phyloP scores from a whole-genome alignment of 2,888 invertebrate species.

The Sialis fuliginosa region DNA sequence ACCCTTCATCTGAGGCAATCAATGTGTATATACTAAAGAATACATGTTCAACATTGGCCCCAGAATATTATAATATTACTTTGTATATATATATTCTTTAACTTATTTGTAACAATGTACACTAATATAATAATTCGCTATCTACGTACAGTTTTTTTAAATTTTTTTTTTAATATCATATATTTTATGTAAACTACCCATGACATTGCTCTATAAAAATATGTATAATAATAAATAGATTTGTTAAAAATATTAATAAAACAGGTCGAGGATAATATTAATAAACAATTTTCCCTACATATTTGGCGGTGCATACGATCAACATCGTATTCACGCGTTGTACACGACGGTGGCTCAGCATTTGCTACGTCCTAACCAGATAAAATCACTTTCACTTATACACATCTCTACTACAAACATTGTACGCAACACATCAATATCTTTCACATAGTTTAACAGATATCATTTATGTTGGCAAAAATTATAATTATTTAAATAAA shows the following conservation, averaged over 20 bases:
- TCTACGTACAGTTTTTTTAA: conserved; percentile 3
- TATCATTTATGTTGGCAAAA: no score
- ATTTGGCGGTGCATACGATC: background rate
- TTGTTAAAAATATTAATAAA: conserved; percentile 6
- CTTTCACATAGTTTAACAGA: no score
- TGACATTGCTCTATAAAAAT: conserved; percentile 6
- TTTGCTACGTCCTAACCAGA: no score
- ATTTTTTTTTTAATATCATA: conserved; percentile 2
- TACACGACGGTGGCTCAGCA: conserved; percentile 4
- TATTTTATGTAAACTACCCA: conserved; percentile 5
- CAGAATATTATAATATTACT: conserved; percentile 12
- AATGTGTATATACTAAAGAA: conserved; percentile 18
- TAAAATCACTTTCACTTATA: no score
- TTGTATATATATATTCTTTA: conserved; percentile 1
- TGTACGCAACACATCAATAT: no score
- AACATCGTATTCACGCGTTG: background rate
- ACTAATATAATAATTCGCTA: conserved; percentile 5
- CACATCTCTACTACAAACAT: no score
- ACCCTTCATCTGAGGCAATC: conserved; percentile 18
- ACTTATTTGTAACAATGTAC: conserved; percentile 5
- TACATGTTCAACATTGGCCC: conserved; percentile 24
- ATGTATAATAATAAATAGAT: conserved; percentile 7
- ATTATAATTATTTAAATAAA: no score
- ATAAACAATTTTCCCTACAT: background rate
- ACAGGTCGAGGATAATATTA: conserved; percentile 4